Percentiles rank a stretch among this genome's conserved stretches.
Evolutionary conservation across 2,888 invertebrate genomes (phyloP).

Genomic region (Petrolisthes cinctipes): DNA sequence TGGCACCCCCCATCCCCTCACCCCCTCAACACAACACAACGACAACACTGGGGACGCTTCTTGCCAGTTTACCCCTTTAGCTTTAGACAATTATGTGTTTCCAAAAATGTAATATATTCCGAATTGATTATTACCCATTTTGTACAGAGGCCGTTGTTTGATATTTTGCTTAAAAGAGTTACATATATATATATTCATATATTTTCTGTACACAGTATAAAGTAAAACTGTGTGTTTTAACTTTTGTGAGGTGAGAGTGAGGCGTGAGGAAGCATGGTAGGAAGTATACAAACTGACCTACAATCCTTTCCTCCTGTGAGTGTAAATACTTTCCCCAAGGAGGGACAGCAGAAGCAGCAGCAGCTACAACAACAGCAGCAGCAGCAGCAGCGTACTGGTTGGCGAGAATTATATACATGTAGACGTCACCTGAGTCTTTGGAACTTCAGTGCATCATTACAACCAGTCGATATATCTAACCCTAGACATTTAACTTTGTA

Average conservation of each 20-base stretch:
- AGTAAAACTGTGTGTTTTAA: background rate
- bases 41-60: slow-evolving; percentile 6
- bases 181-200: too few relatives aligned
- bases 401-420: background rate
- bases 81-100: background rate
- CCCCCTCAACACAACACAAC: background rate
- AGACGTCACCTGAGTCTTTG: background rate
- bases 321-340: too few relatives aligned
- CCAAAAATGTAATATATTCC: background rate
- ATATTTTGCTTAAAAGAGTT: too few relatives aligned
- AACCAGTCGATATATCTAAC: background rate
- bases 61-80: slow-evolving; percentile 2
- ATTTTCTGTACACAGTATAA: too few relatives aligned
- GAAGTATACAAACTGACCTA: background rate
- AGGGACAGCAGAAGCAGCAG: too few relatives aligned
- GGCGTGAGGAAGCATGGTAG: slow-evolving; percentile 1
- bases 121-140: background rate
- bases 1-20: background rate
- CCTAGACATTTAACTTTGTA: background rate
- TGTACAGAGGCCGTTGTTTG: slow-evolving; percentile 2
- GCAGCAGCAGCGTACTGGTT: too few relatives aligned
- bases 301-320: too few relatives aligned
- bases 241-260: slow-evolving; percentile 12
- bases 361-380: too few relatives aligned
- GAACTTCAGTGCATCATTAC: background rate